Base-by-base conservation (phyloP, 1,140 invertebrate species). In the Leguminivora glycinivorella region DNA sequence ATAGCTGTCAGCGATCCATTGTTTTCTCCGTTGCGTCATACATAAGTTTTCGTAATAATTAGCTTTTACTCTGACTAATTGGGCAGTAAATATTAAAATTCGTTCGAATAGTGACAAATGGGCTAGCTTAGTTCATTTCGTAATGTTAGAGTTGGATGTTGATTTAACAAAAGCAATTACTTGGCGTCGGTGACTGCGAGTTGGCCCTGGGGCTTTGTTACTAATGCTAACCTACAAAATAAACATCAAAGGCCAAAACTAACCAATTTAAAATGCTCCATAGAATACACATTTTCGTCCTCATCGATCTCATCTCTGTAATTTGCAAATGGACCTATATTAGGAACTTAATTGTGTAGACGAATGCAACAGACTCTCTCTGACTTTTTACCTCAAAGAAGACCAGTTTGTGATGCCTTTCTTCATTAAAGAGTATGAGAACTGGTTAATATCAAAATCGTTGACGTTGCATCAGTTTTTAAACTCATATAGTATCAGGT, bases 141-240 rank as follows among this genome's bases (percentile, higher is more conserved):
- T 63, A 63, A 63, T 34, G 58, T 63, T 63, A 56, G 60, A 70
- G 40, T 34, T 52, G 38, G 66, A 31, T 88, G 80, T 88, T 87
- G 82, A 87, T 84, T 83, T 84, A 83, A 87, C 88, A 85, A 87
- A 83, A 83, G 83, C 81, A 89, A 88, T 89, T 86, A 85, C 80
- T 83, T 80, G 74, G 73, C 75, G 77, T 84, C 78, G 75, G 72
- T 80, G 71, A 83, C 77, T 52, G 7, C 47, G 47, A 9, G 40
- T 83, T 78, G 82, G 79, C 75, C 70, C 47, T 52, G 14, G 17
- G 68, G 17, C 26, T 56, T 14, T n/a, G 1, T 25, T 26, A 43
- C 12, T 43, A 24, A n/a, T 2, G 34, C 67, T 22, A 22, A 3
- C 9, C 17, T 6, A 68, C 6, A 1, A 4, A 3, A 40, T 19